Evolutionary conservation across 2,113 vertebrate genomes (phyloP), one percentile per base, ranked within the genome.

Genomic region (Chrysochloris asiatica): DNA sequence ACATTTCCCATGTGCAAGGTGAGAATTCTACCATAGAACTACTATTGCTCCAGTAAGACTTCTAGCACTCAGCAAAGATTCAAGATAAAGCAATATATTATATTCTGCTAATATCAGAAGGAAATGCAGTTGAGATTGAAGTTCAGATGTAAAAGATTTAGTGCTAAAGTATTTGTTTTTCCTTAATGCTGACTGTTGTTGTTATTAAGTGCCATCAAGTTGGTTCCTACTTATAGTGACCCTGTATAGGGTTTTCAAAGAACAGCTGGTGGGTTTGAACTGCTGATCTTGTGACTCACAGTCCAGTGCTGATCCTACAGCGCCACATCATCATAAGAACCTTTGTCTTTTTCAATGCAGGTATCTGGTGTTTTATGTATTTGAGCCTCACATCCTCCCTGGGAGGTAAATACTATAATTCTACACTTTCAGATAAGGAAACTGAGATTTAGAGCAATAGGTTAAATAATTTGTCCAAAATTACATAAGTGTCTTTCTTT

Each of bases 61-160:
- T 65, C n/a, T 8, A 50, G n/a, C 45, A 38, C 54, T 93, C 21
- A 83, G 71, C 45, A 86, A 83, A 54, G 47, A 26, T 41, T 75
- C 48, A 89, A 43, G 83, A 41, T 72, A 59, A 63, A 69, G 3
- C 22, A 91, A 36, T 59, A 61, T 9, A 45, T 63, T 69, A n/a
- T 59, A 78, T 59, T 83, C 52, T 56, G 26, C 24, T 48, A 33
- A 80, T 14, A 19, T 33, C 38, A 85, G 50, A 87, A 61, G 21
- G 56, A 47, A 89, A 76, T 54, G n/a, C n/a, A 92, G 8, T 77
- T 90, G 65, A 67, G 38, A 50, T 30, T 67, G 56, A 69, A 41
- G 8, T 48, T 63, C 77, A 67, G 41, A 90, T 43, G 81, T 26
- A 88, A 72, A 78, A 45, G 79, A 45, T 76, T 87, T 84, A 88